Conservation (phyloP, 2,888 invertebrate species). For the Drosophila histrio region DNA sequence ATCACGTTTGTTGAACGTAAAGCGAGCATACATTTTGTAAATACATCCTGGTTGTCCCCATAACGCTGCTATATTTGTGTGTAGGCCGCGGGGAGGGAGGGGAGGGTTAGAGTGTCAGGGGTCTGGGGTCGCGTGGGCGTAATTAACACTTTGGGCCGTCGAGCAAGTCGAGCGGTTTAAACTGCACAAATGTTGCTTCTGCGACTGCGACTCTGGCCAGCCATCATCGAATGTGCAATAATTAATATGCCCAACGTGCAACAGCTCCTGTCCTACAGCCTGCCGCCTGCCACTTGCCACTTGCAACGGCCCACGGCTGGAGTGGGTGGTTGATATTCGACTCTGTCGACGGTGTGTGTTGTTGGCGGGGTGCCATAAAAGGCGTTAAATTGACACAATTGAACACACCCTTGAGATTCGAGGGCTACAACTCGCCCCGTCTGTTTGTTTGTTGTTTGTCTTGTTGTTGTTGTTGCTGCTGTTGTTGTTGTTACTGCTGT, state of each 20-base stretch:
- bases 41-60: slow-evolving; percentile 22
- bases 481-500: slow-evolving; percentile 9
- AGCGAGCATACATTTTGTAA: slow-evolving; percentile 59
- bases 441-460: slow-evolving; percentile 34
- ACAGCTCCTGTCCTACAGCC: neutral
- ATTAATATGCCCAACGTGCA: slow-evolving; percentile 77
- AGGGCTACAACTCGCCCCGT: slow-evolving; percentile 22
- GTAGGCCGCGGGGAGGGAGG: no score
- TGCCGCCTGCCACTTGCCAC: neutral
- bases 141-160: slow-evolving; percentile 65
- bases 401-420: slow-evolving; percentile 76
- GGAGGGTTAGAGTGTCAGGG: neutral
- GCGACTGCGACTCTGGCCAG: slow-evolving; percentile 13
- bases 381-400: slow-evolving; percentile 80
- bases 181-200: slow-evolving; percentile 45
- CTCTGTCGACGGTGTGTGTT: slow-evolving; percentile 7
- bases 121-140: slow-evolving; percentile 31
- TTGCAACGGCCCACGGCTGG: neutral
- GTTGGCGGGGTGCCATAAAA: slow-evolving; percentile 64
- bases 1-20: slow-evolving; percentile 69
- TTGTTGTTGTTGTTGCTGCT: slow-evolving; percentile 16
- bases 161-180: slow-evolving; percentile 70
- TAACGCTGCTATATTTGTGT: neutral
- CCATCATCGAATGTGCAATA: slow-evolving; percentile 58
- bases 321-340: slow-evolving; percentile 20